Evolutionary conservation across 2,888 invertebrate genomes (phyloP).

Genomic region (Sinohyriopsis cumingii): DNA sequence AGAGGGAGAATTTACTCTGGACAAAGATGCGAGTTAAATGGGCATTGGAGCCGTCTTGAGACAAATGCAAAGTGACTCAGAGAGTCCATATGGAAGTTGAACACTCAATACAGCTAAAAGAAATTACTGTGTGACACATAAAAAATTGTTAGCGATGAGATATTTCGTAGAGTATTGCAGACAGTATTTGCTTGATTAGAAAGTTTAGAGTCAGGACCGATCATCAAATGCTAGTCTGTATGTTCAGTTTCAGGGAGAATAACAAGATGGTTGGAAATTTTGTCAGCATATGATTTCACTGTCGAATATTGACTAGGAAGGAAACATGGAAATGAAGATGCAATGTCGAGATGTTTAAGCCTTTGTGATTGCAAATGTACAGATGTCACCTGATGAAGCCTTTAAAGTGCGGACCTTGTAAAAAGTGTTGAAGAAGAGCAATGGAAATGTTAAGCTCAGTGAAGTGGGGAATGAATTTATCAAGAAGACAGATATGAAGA

Average conservation of each 20-base stretch:
- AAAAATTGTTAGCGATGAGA: conserved; percentile 14
- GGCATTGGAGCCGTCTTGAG: conserved; percentile 29
- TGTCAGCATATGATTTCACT: conserved; percentile 16
- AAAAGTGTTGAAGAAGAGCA: conserved; percentile 10
- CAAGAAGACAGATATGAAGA: no score
- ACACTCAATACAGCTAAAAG: conserved; percentile 24
- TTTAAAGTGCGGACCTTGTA: conserved; percentile 3
- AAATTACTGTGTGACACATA: conserved; percentile 23
- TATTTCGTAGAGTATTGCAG: conserved; percentile 20
- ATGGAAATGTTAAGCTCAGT: background rate
- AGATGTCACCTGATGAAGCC: conserved; percentile 2
- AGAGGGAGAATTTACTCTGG: conserved; percentile 23
- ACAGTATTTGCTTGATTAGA: conserved; percentile 17
- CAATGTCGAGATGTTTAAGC: conserved; percentile 13
- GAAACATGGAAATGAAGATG: conserved; percentile 21
- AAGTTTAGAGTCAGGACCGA: conserved; percentile 20
- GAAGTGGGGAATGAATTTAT: no score
- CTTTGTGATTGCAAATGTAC: conserved; percentile 5
- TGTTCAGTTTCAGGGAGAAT: conserved; percentile 19
- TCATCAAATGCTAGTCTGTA: conserved; percentile 20
- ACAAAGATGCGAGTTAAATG: conserved; percentile 31
- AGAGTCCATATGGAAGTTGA: conserved; percentile 33
- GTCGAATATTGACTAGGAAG: conserved; percentile 16
- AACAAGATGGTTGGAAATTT: conserved; percentile 20
- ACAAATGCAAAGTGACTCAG: conserved; percentile 25